These are phyloP conservation scores for Melanotaenia duboulayi DNA, from an alignment of 2,113 vertebrate genomes.

Conservation along the genomic window DNA sequence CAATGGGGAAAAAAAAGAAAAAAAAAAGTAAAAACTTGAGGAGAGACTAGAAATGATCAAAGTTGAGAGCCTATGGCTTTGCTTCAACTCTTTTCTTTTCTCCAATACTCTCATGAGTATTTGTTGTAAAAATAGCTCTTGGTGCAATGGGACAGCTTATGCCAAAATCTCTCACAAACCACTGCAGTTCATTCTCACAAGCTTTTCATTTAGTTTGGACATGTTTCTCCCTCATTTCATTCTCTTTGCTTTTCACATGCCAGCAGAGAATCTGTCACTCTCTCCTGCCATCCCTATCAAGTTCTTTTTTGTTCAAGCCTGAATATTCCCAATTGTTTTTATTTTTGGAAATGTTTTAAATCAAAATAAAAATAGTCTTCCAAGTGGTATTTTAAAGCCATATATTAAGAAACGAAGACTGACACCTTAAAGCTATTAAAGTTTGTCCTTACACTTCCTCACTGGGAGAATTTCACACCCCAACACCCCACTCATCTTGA, in stretches of 20 bases:
- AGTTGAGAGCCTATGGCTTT: constrained; percentile 70
- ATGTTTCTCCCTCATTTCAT: constrained; percentile 60
- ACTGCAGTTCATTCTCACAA: constrained; percentile 68
- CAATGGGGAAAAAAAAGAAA: constrained; percentile 39
- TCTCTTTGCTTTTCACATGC: constrained; percentile 41
- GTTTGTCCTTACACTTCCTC: neutral
- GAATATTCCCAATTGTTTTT: constrained; percentile 48
- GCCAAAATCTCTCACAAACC: constrained; percentile 77
- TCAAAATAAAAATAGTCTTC: constrained; percentile 41
- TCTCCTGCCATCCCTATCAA: constrained; percentile 43
- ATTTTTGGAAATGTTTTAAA: constrained; percentile 60
- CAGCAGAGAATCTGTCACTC: constrained; percentile 55
- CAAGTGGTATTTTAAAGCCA: constrained; percentile 24
- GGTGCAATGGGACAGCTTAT: constrained; percentile 78
- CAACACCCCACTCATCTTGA: constrained; percentile 50
- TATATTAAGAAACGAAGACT: neutral
- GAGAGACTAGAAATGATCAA: constrained; percentile 65
- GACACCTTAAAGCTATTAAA: constrained; percentile 20
- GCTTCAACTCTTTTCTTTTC: constrained; percentile 69
- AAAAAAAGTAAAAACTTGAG: constrained; percentile 38
- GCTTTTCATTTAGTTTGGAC: constrained; percentile 66
- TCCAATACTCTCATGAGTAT: constrained; percentile 74
- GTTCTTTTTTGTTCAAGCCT: constrained; percentile 38
- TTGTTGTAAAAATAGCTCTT: constrained; percentile 81
- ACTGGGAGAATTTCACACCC: constrained; percentile 42